phyloP scores from a whole-genome alignment of 1,140 invertebrate species.

The Bombus breviceps region DNA sequence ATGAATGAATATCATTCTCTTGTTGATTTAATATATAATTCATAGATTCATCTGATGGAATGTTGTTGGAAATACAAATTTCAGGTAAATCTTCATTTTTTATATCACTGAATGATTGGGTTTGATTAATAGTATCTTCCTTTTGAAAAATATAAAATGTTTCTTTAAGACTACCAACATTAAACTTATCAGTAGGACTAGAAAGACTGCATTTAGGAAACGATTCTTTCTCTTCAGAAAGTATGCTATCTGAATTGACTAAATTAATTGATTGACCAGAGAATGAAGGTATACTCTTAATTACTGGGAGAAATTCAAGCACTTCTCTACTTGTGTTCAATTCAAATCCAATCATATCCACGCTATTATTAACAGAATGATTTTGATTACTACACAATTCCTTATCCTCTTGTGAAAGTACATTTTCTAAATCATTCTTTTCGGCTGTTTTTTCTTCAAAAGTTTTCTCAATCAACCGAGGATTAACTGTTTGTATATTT shows the following conservation, averaged over 20 bases:
- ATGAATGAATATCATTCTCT: slow-evolving; percentile 28
- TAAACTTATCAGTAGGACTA: slow-evolving; percentile 37
- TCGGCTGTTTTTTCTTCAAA: background rate
- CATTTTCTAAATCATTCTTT: background rate
- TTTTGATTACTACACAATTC: slow-evolving; percentile 41
- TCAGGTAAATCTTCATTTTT: slow-evolving; percentile 14
- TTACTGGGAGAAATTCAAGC: slow-evolving; percentile 16
- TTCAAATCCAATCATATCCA: slow-evolving; percentile 37
- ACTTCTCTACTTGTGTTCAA: slow-evolving; percentile 33
- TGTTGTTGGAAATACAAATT: slow-evolving; percentile 31
- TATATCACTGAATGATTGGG: slow-evolving; percentile 1
- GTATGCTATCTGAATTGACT: slow-evolving; percentile 35
- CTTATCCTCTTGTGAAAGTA: background rate
- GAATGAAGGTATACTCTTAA: slow-evolving; percentile 18
- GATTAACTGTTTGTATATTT: slow-evolving; percentile 57
- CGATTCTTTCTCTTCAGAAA: slow-evolving; percentile 21
- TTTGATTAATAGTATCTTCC: slow-evolving; percentile 29
- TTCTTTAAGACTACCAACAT: slow-evolving; percentile 31
- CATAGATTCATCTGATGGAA: slow-evolving; percentile 20
- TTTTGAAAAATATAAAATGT: slow-evolving; percentile 36
- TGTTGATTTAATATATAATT: slow-evolving; percentile 20
- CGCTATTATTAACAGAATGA: slow-evolving; percentile 24
- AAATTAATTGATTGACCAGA: background rate
- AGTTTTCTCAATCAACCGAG: slow-evolving; percentile 55
- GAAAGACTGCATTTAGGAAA: slow-evolving; percentile 31